Evolutionary conservation across 1,140 invertebrate species (phyloP), one percentile per base, ranked within the genome.

Genomic region (Drosophila pectinifera): DNA sequence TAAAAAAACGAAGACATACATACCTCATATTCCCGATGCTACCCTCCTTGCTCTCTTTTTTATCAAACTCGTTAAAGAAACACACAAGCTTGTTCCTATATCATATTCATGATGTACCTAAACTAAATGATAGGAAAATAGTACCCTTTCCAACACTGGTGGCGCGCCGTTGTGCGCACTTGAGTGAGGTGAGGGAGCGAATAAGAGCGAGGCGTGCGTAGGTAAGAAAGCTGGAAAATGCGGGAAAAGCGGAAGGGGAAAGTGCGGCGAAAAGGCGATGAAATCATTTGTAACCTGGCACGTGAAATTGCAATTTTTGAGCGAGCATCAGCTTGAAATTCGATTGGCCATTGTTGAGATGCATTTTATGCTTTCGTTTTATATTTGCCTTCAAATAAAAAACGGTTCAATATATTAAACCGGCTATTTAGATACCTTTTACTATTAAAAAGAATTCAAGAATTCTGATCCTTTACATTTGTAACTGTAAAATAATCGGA

Each of bases 221-320:
- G 14, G 36, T n/a, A 41, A 31, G 36, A 16, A 42, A 53, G 46
- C 26, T 53, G 46, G 58, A 62, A 41, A 62, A 53, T 62, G 36
- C 48, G 36, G 22, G 24, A 55, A 55, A 36, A n/a, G 10, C 24
- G 16, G 14, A 31, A 31, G 20, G 18, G 57, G 41, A 62, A 22
- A 28, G n/a, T 39, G 48, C 42, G 54, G 16, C 26, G 5, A 26
- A 18, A 5, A 34, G 43, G 22, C 22, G 58, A 69, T 68, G 58
- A 69, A 82, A 82, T 78, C 79, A 82, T 82, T 82, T 80, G 73
- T 68, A 67, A 68, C 65, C 72, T 54, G 39, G 68, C 78, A 78
- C 63, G 79, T 78, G 67, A 59, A 82, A 77, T 64, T 64, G 51
- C 49, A 80, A 81, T 76, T 81, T 79, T 55, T 46, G 58, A 76